phyloP scores from a whole-genome alignment of 2,888 invertebrate genomes.

The Incurvaria masculella region DNA sequence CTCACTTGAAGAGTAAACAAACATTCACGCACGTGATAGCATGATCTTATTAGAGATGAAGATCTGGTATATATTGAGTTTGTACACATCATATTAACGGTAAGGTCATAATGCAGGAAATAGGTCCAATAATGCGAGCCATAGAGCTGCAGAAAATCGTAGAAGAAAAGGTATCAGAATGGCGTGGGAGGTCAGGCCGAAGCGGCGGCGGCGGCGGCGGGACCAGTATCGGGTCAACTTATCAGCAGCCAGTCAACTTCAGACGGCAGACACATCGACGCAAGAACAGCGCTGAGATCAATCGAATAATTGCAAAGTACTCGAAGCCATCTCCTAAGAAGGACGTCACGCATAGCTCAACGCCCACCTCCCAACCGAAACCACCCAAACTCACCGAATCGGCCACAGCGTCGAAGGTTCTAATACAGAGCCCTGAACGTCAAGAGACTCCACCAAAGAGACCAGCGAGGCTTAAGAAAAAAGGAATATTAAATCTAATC shows the following conservation, averaged over 20 bases:
- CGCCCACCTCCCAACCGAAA: slow-evolving; percentile 21
- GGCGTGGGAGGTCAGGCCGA: slow-evolving; percentile 52
- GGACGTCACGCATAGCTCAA: slow-evolving; percentile 29
- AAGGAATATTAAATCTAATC: slow-evolving; percentile 26
- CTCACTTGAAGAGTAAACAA: too few relatives aligned
- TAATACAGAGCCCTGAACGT: neutral
- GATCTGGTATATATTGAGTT: too few relatives aligned
- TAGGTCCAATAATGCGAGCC: slow-evolving; percentile 50
- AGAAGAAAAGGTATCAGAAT: slow-evolving; percentile 52
- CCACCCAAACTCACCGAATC: slow-evolving; percentile 7
- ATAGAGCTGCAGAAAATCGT: slow-evolving; percentile 48
- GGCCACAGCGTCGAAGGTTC: neutral
- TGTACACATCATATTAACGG: too few relatives aligned
- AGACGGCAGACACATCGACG: slow-evolving; percentile 49
- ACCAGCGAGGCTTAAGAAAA: slow-evolving; percentile 17
- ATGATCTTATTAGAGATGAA: too few relatives aligned
- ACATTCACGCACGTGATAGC: too few relatives aligned
- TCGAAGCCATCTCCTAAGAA: slow-evolving; percentile 43
- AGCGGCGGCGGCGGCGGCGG: slow-evolving; percentile 32
- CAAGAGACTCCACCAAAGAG: neutral
- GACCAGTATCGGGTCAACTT: slow-evolving; percentile 46
- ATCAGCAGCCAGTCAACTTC: slow-evolving; percentile 52
- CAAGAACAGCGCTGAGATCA: slow-evolving; percentile 53
- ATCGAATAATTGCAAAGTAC: slow-evolving; percentile 54
- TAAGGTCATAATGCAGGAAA: slow-evolving; percentile 51